Evolutionary conservation across 1,140 invertebrate species (phyloP).

Genomic region (Diorhabda sublineata): DNA sequence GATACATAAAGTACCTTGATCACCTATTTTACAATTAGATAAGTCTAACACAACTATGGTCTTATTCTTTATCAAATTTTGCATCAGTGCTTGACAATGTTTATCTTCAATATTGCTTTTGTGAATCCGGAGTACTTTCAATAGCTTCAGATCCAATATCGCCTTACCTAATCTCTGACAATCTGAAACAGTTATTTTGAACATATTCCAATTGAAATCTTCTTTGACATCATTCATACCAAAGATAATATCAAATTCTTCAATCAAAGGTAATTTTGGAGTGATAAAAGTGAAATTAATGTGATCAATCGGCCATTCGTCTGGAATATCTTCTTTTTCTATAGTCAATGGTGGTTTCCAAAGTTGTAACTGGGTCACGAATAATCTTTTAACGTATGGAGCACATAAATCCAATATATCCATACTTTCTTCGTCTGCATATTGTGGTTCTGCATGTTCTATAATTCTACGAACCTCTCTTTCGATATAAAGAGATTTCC

Average conservation of each 20-base stretch:
- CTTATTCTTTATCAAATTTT: constrained; percentile 38
- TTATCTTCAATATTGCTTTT: constrained; percentile 36
- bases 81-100: constrained; percentile 38
- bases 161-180: constrained; percentile 37
- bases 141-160: constrained; percentile 31
- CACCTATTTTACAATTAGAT: constrained; percentile 41
- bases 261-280: constrained; percentile 30
- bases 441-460: constrained; percentile 43
- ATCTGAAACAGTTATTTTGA: constrained; percentile 39
- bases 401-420: constrained; percentile 36
- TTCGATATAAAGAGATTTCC: constrained; percentile 44
- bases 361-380: constrained; percentile 38
- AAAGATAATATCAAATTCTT: constrained; percentile 38
- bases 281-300: constrained; percentile 43
- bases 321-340: constrained; percentile 41
- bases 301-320: constrained; percentile 40
- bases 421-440: constrained; percentile 43
- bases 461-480: constrained; percentile 40
- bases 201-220: constrained; percentile 40
- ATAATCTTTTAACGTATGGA: constrained; percentile 39
- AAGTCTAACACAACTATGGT: constrained; percentile 41
- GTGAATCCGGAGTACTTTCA: constrained; percentile 40
- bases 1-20: constrained; percentile 44
- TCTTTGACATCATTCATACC: constrained; percentile 37
- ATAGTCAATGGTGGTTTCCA: constrained; percentile 41